Conservation (phyloP, 2,888 invertebrate species). For the Baronia brevicornis region DNA sequence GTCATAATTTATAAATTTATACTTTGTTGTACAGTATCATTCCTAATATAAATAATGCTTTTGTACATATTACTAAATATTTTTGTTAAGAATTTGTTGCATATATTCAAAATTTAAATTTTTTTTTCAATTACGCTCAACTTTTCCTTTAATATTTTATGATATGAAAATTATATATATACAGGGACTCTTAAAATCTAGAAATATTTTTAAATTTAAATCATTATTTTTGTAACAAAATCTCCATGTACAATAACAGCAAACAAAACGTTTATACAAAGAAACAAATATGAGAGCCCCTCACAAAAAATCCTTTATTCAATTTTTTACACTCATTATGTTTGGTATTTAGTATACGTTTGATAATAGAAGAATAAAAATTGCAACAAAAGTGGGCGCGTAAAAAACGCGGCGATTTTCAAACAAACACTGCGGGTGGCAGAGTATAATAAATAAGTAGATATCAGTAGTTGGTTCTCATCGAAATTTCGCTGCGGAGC, state of each 20-base stretch:
- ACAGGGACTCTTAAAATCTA: no score
- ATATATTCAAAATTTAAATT: no score
- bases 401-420: conserved; percentile 32
- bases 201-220: conserved; percentile 9
- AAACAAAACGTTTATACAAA: conserved; percentile 21
- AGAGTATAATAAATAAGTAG: conserved; percentile 20
- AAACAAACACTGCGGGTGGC: conserved; percentile 51
- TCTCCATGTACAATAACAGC: conserved; percentile 9
- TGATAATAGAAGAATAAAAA: conserved; percentile 35
- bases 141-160: no score
- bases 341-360: conserved; percentile 40
- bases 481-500: neutral
- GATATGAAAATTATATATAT: no score
- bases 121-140: no score
- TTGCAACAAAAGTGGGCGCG: conserved; percentile 27
- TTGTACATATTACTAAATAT: no score
- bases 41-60: no score
- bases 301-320: conserved; percentile 34
- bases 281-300: conserved; percentile 24
- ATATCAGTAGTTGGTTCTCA: conserved; percentile 11
- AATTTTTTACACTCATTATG: conserved; percentile 50
- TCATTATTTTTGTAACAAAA: conserved; percentile 9
- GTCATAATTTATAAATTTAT: no score
- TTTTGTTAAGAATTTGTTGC: no score
- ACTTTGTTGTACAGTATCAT: no score